Base-by-base conservation (phyloP, 2,888 invertebrate genomes). In the Sphaerophoria rueppellii region DNA sequence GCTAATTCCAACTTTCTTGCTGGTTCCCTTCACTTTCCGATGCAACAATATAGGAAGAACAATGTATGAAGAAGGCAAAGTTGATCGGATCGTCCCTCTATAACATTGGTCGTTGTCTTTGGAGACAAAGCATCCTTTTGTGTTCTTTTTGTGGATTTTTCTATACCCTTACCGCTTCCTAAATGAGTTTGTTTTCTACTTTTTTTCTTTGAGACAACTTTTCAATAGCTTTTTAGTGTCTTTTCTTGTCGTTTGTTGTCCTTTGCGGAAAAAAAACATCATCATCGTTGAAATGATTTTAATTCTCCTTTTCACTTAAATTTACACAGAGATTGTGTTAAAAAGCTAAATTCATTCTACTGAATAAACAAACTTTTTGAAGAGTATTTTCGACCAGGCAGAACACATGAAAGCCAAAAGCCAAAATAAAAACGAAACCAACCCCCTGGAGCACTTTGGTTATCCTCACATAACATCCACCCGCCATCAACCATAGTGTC, bases 271-370 rank as follows among this genome's bases (percentile, higher is more conserved):
- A 73, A 67, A 67, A 32, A 67, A n/a, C 50, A 46, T 63, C 58
- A 48, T 67, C 43, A 16, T 69, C 34, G 14, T 57, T 48, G 63
- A 78, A 74, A 65, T 78, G 40, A 35, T 74, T 82, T 74, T 65
- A 67, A 12, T 60, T 70, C 35, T 50, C 14, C 4, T 14, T 48
- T 63, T 48, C 11, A 11, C 34, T 48, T 35, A 50, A 65, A 37
- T 65, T 50, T 24, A 24, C 35, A 77, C 37, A 67, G 54, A n/a
- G 72, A 72, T 40, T 57, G 48, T 57, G 71, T 54, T 43, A 24
- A 48, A 46, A 50, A 72, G 43, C 35, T 55, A 35, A 55, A 55
- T n/a, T 24, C 70, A 48, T 67, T 24, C 67, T 14, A n/a, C 35
- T 69, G 54, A 48, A 61, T 69, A 70, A 61, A 55, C 55, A 55